Percentiles rank a stretch among this genome's conserved stretches.
phyloP scores from a whole-genome alignment of 2,797 vertebrate species.

The Labroides dimidiatus region DNA sequence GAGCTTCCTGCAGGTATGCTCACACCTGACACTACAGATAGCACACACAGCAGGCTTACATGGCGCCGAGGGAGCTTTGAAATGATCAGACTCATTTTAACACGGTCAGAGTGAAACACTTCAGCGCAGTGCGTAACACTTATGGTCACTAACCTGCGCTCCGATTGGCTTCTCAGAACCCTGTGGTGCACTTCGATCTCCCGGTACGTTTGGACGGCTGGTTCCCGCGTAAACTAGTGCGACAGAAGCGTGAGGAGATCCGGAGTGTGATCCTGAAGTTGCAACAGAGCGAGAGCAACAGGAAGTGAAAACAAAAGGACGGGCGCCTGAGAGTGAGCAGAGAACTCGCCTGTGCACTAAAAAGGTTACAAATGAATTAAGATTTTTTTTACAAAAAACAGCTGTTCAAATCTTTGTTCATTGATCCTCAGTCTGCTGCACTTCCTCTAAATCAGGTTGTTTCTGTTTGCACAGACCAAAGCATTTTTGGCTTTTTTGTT shows the following conservation, averaged over 20 bases:
- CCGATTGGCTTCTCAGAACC: constrained; percentile 84
- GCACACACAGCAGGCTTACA: no score
- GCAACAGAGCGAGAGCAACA: constrained; percentile 82
- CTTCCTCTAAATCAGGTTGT: no score
- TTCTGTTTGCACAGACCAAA: no score
- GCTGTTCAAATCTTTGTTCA: no score
- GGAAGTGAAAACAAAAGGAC: constrained; percentile 33
- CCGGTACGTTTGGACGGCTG: constrained; percentile 90
- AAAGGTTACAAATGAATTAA: no score
- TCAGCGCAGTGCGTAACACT: no score
- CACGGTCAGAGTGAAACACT: constrained; percentile 10
- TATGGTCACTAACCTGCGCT: neutral
- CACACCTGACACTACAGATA: no score
- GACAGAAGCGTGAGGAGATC: constrained; percentile 91
- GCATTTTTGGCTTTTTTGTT: no score
- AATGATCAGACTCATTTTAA: no score
- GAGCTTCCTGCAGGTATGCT: constrained; percentile 91
- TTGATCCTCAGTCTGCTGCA: no score
- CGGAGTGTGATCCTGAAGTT: constrained; percentile 89
- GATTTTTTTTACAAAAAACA: no score
- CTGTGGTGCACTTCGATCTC: constrained; percentile 93
- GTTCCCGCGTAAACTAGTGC: constrained; percentile 90
- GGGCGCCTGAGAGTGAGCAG: neutral
- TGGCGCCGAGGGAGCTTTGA: no score
- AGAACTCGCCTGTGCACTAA: constrained; percentile 11